Conservation (phyloP, 2,888 invertebrate species). For the Scrobipalpa costella region DNA sequence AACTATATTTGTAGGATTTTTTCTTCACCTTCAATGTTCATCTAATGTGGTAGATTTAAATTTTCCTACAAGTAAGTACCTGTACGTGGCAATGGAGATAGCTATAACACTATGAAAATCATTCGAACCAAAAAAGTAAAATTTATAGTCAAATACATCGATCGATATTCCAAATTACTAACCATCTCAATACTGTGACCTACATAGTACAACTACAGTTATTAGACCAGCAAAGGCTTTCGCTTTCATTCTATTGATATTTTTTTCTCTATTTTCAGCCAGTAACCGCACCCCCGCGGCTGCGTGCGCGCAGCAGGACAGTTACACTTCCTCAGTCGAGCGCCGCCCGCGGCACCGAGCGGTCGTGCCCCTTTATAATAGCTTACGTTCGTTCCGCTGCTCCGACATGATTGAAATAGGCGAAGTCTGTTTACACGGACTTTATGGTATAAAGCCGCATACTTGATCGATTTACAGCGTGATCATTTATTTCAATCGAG, state of each 20-base stretch:
- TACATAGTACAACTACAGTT: slow-evolving; percentile 17
- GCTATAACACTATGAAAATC: no score
- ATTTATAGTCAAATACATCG: not conserved
- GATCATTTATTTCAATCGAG: not conserved
- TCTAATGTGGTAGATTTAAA: no score
- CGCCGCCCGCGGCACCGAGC: slow-evolving; percentile 62
- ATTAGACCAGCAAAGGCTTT: slow-evolving; percentile 17
- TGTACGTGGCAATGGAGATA: no score
- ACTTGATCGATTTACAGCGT: not conserved
- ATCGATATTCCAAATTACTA: not conserved
- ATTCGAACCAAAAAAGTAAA: not conserved
- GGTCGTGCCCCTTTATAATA: slow-evolving; percentile 68
- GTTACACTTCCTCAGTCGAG: slow-evolving; percentile 67
- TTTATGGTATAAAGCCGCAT: not conserved
- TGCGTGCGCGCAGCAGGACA: slow-evolving; percentile 49
- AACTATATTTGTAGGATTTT: no score
- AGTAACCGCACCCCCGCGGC: slow-evolving; percentile 32
- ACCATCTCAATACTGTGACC: not conserved
- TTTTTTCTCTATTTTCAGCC: slow-evolving; percentile 19
- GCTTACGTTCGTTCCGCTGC: slow-evolving; percentile 54
- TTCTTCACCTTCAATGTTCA: no score
- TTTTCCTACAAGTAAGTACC: no score
- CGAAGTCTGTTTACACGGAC: slow-evolving; percentile 28
- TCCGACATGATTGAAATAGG: slow-evolving; percentile 43
- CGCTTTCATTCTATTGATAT: slow-evolving; percentile 9